These are phyloP conservation scores for Trichacis sp. DNA, from an alignment of 2,888 invertebrate genomes.

Conservation along the genomic window DNA sequence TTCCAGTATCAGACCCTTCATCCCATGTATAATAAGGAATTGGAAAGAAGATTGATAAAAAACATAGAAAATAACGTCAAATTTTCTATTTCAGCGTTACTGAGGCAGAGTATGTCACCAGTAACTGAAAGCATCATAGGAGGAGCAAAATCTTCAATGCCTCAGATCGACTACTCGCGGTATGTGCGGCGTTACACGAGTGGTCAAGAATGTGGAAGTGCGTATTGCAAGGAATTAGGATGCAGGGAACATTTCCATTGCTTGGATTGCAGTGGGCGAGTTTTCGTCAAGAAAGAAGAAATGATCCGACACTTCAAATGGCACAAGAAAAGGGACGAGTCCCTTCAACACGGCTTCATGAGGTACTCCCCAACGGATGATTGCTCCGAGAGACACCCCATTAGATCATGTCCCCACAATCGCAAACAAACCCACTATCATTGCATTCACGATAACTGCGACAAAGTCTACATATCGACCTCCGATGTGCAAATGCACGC, in stretches of 20 bases:
- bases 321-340: constrained; percentile 99
- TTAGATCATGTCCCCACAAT: constrained; percentile 86
- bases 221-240: constrained; percentile 88
- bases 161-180: constrained; percentile 87
- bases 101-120: constrained; percentile 71
- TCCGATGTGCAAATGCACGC: constrained; percentile 99
- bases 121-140: constrained; percentile 62
- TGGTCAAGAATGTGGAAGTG: constrained; percentile 85
- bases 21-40: no score
- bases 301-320: constrained; percentile 99
- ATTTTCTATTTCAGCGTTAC: constrained; percentile 69
- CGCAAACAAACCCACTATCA: constrained; percentile 96
- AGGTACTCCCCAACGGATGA: constrained; percentile 95
- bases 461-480: constrained; percentile 97
- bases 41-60: no score
- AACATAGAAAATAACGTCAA: no score
- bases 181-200: constrained; percentile 89
- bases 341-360: constrained; percentile 94
- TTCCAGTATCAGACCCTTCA: no score
- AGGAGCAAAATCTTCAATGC: constrained; percentile 71
- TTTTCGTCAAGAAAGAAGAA: constrained; percentile 98
- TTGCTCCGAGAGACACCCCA: constrained; percentile 86
- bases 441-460: constrained; percentile 93
- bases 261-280: constrained; percentile 82
- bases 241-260: constrained; percentile 97